These are phyloP conservation scores for Tyrophagus putrescentiae DNA, from an alignment of 1,140 invertebrate species.

Conservation along the genomic window DNA sequence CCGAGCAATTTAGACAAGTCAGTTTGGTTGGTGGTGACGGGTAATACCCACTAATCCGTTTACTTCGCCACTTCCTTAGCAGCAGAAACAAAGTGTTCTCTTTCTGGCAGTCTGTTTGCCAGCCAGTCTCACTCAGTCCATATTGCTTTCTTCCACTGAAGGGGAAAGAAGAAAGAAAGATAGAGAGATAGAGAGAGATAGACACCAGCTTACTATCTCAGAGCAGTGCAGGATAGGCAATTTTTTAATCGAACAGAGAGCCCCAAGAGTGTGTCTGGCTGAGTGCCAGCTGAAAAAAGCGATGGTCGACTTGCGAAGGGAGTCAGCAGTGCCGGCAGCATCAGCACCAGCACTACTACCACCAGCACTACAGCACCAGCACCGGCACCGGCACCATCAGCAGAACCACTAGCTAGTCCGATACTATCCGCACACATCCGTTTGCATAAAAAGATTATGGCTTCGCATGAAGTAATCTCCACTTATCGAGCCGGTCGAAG, in stretches of 20 bases:
- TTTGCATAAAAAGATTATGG: slow-evolving; percentile 16
- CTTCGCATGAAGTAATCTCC: slow-evolving; percentile 9
- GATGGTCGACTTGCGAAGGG: too few species aligned
- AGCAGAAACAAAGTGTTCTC: too few species aligned
- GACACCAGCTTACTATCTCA: background rate
- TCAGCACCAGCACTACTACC: too few species aligned
- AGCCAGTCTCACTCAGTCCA: background rate
- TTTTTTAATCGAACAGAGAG: slow-evolving; percentile 5
- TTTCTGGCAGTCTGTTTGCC: too few species aligned
- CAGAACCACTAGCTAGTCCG: too few species aligned
- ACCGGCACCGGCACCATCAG: too few species aligned
- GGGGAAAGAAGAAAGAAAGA: background rate
- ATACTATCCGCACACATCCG: too few species aligned
- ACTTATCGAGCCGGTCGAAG: background rate
- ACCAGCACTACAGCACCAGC: too few species aligned
- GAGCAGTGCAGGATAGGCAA: too few species aligned
- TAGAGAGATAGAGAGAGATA: background rate
- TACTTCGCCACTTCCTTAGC: background rate
- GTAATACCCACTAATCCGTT: slow-evolving; percentile 2
- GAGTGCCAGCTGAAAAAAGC: too few species aligned
- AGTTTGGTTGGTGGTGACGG: background rate
- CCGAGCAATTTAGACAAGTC: background rate
- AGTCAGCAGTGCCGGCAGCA: background rate
- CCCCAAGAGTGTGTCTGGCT: background rate
- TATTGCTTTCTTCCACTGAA: background rate